phyloP scores from a whole-genome alignment of 2,888 invertebrate species.

The Fabriciana adippe region DNA sequence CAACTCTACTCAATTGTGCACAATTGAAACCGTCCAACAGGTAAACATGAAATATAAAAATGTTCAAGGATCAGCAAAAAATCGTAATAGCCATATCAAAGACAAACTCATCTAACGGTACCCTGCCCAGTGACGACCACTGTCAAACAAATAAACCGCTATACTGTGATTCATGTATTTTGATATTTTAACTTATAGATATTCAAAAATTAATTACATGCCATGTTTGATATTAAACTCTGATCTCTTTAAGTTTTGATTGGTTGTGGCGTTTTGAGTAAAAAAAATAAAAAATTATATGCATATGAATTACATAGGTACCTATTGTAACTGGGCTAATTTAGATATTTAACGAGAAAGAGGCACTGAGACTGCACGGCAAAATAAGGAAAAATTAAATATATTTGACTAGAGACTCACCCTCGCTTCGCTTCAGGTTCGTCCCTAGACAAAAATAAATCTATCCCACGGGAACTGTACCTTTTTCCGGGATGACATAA shows the following conservation, averaged over 20 bases:
- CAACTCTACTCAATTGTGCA: too few species aligned
- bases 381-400: not conserved
- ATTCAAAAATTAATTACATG: not conserved
- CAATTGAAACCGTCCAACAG: not conserved
- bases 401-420: too few species aligned
- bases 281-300: too few species aligned
- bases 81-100: slow-evolving; percentile 27
- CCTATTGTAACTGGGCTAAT: too few species aligned
- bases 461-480: too few species aligned
- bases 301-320: too few species aligned
- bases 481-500: too few species aligned
- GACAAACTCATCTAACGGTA: slow-evolving; percentile 35
- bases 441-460: too few species aligned
- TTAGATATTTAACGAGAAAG: not conserved
- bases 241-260: too few species aligned
- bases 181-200: slow-evolving; percentile 34
- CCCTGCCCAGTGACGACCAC: slow-evolving; percentile 22
- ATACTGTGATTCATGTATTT: slow-evolving; percentile 16
- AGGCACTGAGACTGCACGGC: not conserved
- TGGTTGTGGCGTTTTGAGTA: too few species aligned
- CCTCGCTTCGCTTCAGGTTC: too few species aligned
- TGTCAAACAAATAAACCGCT: slow-evolving; percentile 37
- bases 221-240: not conserved
- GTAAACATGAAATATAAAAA: not conserved
- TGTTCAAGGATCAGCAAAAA: slow-evolving; percentile 12